phyloP scores from a whole-genome alignment of 2,113 vertebrate genomes.

The Grantiella picta region DNA sequence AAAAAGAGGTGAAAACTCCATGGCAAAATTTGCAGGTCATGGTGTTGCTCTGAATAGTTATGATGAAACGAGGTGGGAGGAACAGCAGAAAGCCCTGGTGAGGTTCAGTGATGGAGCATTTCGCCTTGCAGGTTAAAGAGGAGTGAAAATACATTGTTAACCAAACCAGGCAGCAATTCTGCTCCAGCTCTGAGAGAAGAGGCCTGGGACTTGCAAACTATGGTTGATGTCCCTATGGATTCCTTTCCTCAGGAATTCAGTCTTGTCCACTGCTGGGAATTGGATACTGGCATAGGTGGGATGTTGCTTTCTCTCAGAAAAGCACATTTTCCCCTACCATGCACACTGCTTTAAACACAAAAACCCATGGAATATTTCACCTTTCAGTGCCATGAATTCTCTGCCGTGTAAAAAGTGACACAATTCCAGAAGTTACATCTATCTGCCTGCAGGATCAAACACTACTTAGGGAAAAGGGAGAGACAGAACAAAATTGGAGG shows the following conservation, averaged over 20 bases:
- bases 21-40: not conserved
- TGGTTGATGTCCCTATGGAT: not conserved
- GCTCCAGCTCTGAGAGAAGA: not conserved
- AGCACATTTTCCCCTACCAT: not conserved
- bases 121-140: not conserved
- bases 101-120: not conserved
- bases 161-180: not conserved
- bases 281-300: not conserved
- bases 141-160: not conserved
- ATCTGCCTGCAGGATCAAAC: not conserved
- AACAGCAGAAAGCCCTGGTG: not conserved
- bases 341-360: not conserved
- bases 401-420: not conserved
- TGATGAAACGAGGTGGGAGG: not conserved
- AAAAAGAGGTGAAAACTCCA: not conserved
- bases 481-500: not conserved
- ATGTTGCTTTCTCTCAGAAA: not conserved
- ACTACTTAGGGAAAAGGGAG: not conserved
- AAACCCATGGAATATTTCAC: not conserved
- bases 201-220: not conserved
- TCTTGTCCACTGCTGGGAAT: not conserved
- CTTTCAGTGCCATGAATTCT: not conserved
- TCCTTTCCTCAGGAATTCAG: not conserved
- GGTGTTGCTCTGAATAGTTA: not conserved
- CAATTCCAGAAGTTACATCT: not conserved